Evolutionary conservation across 2,888 invertebrate species (phyloP).

Genomic region (Leptinotarsa rubiginosa): DNA sequence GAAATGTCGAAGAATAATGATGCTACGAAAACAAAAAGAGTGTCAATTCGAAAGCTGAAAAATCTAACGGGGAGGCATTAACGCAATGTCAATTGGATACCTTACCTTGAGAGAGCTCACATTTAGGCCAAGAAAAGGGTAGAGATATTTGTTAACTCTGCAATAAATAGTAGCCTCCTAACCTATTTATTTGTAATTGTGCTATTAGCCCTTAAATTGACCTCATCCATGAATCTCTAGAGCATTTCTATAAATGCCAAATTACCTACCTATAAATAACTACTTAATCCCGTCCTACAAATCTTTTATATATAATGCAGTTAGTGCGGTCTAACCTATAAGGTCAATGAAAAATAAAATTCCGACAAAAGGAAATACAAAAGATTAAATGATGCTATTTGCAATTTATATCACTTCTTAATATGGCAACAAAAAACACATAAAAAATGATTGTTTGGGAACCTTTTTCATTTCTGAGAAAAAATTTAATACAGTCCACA

Average conservation of each 20-base stretch:
- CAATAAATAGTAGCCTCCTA: too few relatives aligned
- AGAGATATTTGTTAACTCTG: too few relatives aligned
- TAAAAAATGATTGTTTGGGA: background rate
- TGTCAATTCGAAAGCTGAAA: background rate
- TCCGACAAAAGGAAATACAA: background rate
- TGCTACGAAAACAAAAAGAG: too few relatives aligned
- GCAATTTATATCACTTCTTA: background rate
- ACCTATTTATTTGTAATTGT: too few relatives aligned
- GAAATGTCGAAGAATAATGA: too few relatives aligned
- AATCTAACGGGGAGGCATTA: background rate
- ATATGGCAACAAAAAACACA: background rate
- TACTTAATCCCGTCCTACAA: background rate
- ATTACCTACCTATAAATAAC: background rate
- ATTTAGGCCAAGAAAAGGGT: too few relatives aligned
- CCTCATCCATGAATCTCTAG: background rate
- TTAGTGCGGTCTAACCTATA: slow-evolving; percentile 1
- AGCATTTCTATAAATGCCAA: slow-evolving; percentile 1
- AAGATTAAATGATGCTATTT: background rate
- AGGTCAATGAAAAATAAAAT: slow-evolving; percentile 7
- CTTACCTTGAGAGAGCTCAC: too few relatives aligned
- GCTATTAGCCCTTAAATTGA: background rate
- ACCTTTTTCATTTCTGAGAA: too few relatives aligned
- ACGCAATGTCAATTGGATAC: background rate
- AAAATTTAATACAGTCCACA: too few relatives aligned
- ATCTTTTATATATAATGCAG: background rate